Percentiles rank a stretch among this genome's conserved stretches.
Conservation (phyloP, 2,113 vertebrate genomes). For the Lophotis ruficrista region DNA sequence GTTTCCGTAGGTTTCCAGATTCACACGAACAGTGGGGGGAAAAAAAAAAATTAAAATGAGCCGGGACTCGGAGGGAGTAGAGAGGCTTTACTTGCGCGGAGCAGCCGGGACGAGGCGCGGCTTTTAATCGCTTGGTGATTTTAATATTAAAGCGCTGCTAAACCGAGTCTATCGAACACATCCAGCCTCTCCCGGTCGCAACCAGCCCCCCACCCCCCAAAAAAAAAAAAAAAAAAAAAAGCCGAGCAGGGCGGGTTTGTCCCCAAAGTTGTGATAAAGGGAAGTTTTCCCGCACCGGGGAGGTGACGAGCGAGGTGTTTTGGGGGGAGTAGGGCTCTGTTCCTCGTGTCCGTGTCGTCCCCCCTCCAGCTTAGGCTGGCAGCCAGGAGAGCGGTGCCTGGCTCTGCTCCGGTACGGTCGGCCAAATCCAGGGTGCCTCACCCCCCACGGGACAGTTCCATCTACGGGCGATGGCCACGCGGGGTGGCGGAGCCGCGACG, state of each 20-base stretch:
- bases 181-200: background rate
- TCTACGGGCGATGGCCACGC: background rate
- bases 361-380: too few species aligned
- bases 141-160: background rate
- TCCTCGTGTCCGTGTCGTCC: too few species aligned
- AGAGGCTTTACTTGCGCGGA: background rate
- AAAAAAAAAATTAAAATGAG: background rate
- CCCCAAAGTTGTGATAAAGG: background rate
- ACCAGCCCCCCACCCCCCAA: background rate
- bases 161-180: background rate
- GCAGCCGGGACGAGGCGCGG: background rate
- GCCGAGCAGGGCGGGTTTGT: background rate
- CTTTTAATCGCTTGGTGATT: background rate
- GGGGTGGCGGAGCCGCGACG: background rate
- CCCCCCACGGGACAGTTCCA: fast-evolving
- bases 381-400: too few species aligned
- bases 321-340: too few species aligned
- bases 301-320: too few species aligned
- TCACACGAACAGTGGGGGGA: background rate
- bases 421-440: background rate
- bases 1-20: background rate
- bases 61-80: background rate
- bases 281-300: background rate
- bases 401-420: background rate
- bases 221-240: background rate